phyloP scores from a whole-genome alignment of 2,113 vertebrate genomes.

The Anoura caudifer region DNA sequence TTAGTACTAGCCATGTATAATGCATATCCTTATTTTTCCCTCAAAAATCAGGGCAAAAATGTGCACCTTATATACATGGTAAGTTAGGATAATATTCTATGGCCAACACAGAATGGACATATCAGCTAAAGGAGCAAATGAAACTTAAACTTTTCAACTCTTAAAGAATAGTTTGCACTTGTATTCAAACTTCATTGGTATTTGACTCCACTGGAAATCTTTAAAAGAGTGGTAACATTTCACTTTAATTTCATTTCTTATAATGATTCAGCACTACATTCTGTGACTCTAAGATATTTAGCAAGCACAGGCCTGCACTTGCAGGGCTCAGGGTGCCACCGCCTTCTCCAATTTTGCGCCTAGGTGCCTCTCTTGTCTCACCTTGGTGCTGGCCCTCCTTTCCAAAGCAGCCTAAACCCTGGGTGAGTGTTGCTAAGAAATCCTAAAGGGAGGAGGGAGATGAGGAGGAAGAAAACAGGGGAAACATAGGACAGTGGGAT shows the following conservation, averaged over 20 bases:
- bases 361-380: neutral
- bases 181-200: neutral
- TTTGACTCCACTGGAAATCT: neutral
- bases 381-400: neutral
- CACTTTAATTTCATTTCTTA: neutral
- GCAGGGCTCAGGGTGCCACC: fast-evolving
- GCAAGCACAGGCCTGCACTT: neutral
- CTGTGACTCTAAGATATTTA: neutral
- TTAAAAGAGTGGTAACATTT: neutral
- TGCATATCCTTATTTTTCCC: too few relatives aligned
- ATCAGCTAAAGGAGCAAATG: neutral
- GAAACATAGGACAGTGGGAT: neutral
- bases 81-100: neutral
- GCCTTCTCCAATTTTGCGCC: neutral
- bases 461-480: neutral
- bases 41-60: too few relatives aligned
- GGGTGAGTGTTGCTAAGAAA: neutral
- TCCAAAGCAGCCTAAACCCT: neutral
- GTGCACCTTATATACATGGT: too few relatives aligned
- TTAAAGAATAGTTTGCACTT: neutral
- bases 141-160: neutral
- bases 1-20: too few relatives aligned
- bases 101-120: neutral
- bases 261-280: neutral
- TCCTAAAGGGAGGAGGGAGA: neutral